phyloP scores from a whole-genome alignment of 2,888 invertebrate genomes.

The Carpatolechia fugitivella region DNA sequence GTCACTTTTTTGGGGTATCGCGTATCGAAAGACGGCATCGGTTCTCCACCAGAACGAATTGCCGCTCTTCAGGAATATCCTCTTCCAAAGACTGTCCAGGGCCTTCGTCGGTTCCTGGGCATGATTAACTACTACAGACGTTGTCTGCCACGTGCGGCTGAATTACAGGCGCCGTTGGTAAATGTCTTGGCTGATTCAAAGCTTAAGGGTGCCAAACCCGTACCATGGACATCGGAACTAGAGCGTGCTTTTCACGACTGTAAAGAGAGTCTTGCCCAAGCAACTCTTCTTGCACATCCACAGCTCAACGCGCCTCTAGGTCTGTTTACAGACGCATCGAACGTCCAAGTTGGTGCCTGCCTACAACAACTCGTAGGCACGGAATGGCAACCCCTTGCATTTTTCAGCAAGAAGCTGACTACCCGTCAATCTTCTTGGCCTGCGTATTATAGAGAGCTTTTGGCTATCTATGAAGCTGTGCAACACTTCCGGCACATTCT shows the following conservation, averaged over 20 bases:
- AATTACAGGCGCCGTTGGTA: background rate
- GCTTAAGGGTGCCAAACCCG: background rate
- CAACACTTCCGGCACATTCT: conserved; percentile 28
- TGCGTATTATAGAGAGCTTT: conserved; percentile 25
- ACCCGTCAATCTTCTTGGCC: conserved; percentile 19
- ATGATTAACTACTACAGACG: conserved; percentile 10
- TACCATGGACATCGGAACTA: background rate
- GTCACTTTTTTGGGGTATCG: conserved; percentile 32
- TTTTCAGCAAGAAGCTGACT: conserved; percentile 24
- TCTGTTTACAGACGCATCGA: conserved; percentile 20
- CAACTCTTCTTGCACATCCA: background rate
- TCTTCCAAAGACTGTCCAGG: conserved; percentile 9
- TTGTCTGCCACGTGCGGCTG: background rate
- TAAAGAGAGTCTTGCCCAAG: background rate
- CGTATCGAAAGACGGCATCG: conserved; percentile 24
- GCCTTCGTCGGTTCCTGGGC: conserved; percentile 13
- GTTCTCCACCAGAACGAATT: conserved; percentile 17
- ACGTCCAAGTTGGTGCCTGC: conserved; percentile 17
- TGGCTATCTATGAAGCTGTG: conserved; percentile 24
- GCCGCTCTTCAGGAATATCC: conserved; percentile 6
- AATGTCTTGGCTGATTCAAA: background rate
- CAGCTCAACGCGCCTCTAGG: background rate
- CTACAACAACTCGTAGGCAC: conserved; percentile 18
- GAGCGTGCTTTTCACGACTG: background rate
- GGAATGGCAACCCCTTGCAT: conserved; percentile 24